Evolutionary conservation across 2,797 vertebrate species (phyloP).

Genomic region (Ctenosaura bakeri): DNA sequence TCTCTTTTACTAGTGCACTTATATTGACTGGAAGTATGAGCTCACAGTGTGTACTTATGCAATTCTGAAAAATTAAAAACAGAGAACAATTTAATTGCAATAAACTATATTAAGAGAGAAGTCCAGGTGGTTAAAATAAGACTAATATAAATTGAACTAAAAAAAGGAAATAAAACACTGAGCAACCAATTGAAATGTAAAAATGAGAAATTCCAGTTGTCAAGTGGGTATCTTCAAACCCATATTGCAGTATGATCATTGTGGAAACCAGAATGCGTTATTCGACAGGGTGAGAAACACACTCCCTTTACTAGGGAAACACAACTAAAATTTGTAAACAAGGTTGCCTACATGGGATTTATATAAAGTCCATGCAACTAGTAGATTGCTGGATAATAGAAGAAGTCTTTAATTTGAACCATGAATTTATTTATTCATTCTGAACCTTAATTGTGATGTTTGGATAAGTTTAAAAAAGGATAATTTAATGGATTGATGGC

Average conservation of each 20-base stretch:
- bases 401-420: not conserved
- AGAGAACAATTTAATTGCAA: not conserved
- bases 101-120: not conserved
- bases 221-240: not conserved
- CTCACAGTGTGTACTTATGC: not conserved
- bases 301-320: not conserved
- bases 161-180: not conserved
- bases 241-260: not conserved
- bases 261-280: not conserved
- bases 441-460: not conserved
- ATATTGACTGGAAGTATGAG: not conserved
- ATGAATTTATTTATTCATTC: not conserved
- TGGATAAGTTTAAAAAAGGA: not conserved
- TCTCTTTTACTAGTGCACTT: not conserved
- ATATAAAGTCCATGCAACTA: not conserved
- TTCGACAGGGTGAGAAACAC: not conserved
- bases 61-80: constrained; percentile 4
- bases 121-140: not conserved
- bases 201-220: not conserved
- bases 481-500: no score
- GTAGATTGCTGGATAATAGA: not conserved
- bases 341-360: not conserved
- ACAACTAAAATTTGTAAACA: not conserved
- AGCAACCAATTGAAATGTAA: not conserved
- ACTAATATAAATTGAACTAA: not conserved